phyloP scores from a whole-genome alignment of 1,140 invertebrate species.

The Anadara kagoshimensis region DNA sequence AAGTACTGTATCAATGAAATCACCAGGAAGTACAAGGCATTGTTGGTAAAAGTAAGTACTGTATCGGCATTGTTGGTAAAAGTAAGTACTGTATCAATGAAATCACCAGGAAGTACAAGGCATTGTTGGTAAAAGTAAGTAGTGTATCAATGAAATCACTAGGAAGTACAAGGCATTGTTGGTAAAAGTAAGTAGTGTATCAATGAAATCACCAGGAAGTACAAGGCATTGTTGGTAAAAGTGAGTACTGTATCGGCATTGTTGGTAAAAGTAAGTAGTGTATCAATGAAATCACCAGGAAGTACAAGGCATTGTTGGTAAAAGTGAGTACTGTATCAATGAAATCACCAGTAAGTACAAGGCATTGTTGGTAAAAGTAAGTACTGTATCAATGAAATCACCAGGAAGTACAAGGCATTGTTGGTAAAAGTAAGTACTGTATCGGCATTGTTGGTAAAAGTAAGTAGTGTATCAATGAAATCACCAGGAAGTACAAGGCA shows the following conservation, averaged over 20 bases:
- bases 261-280: too few relatives aligned
- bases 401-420: slow-evolving; percentile 46
- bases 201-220: slow-evolving; percentile 63
- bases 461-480: slow-evolving; percentile 74
- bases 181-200: too few relatives aligned
- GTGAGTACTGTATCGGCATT: too few relatives aligned
- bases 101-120: slow-evolving; percentile 48
- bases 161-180: slow-evolving; percentile 52
- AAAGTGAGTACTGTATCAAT: slow-evolving; percentile 75
- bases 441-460: slow-evolving; percentile 54
- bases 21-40: slow-evolving; percentile 46
- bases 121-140: slow-evolving; percentile 53
- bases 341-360: slow-evolving; percentile 61
- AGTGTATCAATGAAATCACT: slow-evolving; percentile 71
- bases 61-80: slow-evolving; percentile 54
- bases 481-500: slow-evolving; percentile 48
- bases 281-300: slow-evolving; percentile 65
- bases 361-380: slow-evolving; percentile 54
- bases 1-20: slow-evolving; percentile 75
- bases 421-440: too few relatives aligned
- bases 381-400: slow-evolving; percentile 74
- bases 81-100: slow-evolving; percentile 76
- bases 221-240: too few relatives aligned
- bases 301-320: slow-evolving; percentile 54
- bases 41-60: too few relatives aligned